phyloP scores from a whole-genome alignment of 1,140 invertebrate genomes.

The Cyrtorhinus lividipennis region DNA sequence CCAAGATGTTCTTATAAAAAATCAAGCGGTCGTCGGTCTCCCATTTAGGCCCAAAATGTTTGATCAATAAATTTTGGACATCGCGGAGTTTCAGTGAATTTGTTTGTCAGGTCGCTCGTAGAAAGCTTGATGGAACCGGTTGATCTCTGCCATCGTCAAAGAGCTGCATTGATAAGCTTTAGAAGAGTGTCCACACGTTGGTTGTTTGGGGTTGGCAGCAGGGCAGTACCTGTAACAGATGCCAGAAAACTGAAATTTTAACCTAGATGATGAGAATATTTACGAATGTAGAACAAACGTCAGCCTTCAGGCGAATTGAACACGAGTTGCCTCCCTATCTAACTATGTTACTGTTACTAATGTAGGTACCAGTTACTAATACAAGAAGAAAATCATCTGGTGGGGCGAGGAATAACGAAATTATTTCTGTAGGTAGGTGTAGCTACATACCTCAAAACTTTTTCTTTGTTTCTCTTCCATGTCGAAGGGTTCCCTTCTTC shows the following conservation, averaged over 20 bases:
- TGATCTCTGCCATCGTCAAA: no score
- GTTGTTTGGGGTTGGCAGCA: background rate
- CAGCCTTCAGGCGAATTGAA: no score
- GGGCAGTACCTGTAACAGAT: background rate
- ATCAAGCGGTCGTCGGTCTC: background rate
- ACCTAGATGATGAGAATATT: background rate
- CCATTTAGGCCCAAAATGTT: background rate
- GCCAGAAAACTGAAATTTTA: background rate
- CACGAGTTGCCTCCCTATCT: no score
- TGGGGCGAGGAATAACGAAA: no score
- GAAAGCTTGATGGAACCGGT: no score
- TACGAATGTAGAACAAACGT: slow-evolving; percentile 1
- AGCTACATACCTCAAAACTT: slow-evolving; percentile 3
- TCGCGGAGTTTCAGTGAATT: background rate
- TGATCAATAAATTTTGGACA: background rate
- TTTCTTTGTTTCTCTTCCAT: slow-evolving; percentile 1
- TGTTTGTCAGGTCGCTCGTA: no score
- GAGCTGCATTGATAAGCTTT: no score
- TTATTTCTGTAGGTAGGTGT: no score
- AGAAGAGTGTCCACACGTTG: background rate
- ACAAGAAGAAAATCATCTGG: no score
- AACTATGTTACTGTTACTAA: no score
- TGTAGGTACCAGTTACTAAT: no score
- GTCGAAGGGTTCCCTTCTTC: background rate
- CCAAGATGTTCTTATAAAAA: background rate